These are phyloP conservation scores for Oncorhynchus nerka DNA, from an alignment of 2,113 vertebrate species.

Conservation along the genomic window DNA sequence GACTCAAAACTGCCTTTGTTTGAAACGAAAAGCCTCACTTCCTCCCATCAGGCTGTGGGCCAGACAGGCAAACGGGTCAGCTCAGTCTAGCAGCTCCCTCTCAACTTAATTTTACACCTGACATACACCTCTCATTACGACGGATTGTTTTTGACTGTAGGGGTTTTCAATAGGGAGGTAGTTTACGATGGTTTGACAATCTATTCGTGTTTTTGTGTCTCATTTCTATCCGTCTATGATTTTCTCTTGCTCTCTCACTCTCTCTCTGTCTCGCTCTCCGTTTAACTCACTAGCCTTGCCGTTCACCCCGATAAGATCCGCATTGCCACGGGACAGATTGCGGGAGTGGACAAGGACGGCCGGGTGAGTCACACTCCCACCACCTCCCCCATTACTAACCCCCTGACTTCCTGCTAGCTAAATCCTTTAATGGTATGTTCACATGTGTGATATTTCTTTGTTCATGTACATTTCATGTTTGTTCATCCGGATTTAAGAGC, in stretches of 20 bases:
- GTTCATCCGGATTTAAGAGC: background rate
- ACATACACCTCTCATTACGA: background rate
- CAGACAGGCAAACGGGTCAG: background rate
- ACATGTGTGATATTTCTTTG: background rate
- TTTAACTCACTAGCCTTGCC: slow-evolving; percentile 82
- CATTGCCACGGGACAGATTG: slow-evolving; percentile 96
- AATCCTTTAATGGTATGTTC: background rate
- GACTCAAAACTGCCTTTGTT: background rate
- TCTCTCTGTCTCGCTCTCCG: background rate
- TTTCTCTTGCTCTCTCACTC: background rate
- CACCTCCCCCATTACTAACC: background rate
- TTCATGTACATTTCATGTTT: background rate
- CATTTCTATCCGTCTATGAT: background rate
- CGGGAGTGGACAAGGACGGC: slow-evolving; percentile 98
- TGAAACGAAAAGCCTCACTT: background rate
- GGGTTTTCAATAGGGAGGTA: background rate
- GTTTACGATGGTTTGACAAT: background rate
- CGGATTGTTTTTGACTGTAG: background rate
- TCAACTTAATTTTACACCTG: background rate
- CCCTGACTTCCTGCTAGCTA: background rate
- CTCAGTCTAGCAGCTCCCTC: background rate
- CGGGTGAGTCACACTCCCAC: slow-evolving; percentile 77
- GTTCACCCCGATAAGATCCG: slow-evolving; percentile 98
- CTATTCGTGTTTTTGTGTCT: background rate
- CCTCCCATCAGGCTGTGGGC: background rate